These are phyloP conservation scores for Drosophila histrio DNA, from an alignment of 2,888 invertebrate genomes.

Conservation along the genomic window DNA sequence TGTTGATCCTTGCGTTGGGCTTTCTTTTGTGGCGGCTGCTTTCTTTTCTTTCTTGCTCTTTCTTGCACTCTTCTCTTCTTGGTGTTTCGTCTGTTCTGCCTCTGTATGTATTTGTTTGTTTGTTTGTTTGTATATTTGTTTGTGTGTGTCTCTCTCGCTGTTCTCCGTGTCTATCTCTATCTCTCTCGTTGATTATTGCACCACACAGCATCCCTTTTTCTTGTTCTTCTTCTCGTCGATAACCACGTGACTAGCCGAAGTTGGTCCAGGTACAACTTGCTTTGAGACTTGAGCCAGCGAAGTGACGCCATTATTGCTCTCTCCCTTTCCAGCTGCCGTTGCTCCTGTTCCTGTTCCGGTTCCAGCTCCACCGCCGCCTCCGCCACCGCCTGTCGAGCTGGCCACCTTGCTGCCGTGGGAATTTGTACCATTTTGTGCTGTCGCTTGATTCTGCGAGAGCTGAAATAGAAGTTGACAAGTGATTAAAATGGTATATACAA, in stretches of 20 bases:
- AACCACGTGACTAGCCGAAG: conserved; percentile 95
- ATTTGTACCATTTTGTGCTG: conserved; percentile 85
- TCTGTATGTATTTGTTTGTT: conserved; percentile 8
- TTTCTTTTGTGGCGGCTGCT: too few species aligned
- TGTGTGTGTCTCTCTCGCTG: conserved; percentile 14
- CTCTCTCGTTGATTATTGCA: conserved; percentile 88
- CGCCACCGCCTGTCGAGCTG: conserved; percentile 57
- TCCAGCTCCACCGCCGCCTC: conserved; percentile 22
- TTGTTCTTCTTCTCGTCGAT: conserved; percentile 94
- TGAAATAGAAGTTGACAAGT: too few species aligned
- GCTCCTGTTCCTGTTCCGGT: conserved; percentile 49
- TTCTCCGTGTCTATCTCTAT: conserved; percentile 14
- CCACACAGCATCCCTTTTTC: conserved; percentile 97
- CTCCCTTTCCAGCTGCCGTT: conserved; percentile 64
- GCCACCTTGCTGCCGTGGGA: conserved; percentile 80
- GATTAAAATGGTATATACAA: too few species aligned
- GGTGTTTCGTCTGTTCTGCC: conserved; percentile 9
- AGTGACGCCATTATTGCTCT: conserved; percentile 80
- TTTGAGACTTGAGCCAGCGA: conserved; percentile 84
- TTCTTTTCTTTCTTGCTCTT: neutral
- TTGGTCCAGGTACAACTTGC: conserved; percentile 89
- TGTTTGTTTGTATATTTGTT: conserved; percentile 14
- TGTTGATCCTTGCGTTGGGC: neutral
- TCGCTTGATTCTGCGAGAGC: conserved; percentile 84
- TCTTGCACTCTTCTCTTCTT: neutral